phyloP scores from a whole-genome alignment of 2,888 invertebrate genomes.

The Agrochola circellaris region DNA sequence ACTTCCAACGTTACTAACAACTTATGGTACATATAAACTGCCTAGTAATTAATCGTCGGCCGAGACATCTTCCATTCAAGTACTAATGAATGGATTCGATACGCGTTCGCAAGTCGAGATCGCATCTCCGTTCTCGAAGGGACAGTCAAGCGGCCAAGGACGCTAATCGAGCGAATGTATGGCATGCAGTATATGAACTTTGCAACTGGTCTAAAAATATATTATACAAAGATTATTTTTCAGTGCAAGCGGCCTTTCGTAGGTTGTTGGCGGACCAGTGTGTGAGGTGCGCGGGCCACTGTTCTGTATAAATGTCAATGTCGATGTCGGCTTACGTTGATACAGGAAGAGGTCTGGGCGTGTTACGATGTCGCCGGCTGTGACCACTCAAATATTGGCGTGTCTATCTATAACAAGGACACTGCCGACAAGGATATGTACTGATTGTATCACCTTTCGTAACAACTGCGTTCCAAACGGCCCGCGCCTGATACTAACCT shows the following conservation, averaged over 20 bases:
- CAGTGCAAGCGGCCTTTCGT: constrained; percentile 73
- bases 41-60: constrained; percentile 35
- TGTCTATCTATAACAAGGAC: constrained; percentile 82
- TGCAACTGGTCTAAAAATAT: constrained; percentile 75
- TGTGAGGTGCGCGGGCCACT: constrained; percentile 62
- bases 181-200: constrained; percentile 73
- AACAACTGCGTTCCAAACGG: constrained; percentile 31
- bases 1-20: constrained; percentile 35
- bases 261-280: constrained; percentile 71
- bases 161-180: constrained; percentile 77
- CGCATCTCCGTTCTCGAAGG: constrained; percentile 79
- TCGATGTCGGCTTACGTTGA: constrained; percentile 81
- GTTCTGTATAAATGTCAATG: constrained; percentile 86
- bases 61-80: constrained; percentile 59
- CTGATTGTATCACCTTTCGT: constrained; percentile 57
- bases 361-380: constrained; percentile 69
- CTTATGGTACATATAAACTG: constrained; percentile 1
- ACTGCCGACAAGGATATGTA: constrained; percentile 66
- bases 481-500: constrained; percentile 24
- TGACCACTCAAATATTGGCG: constrained; percentile 63
- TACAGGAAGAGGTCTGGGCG: constrained; percentile 85
- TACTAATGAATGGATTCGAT: constrained; percentile 64
- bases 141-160: constrained; percentile 82
- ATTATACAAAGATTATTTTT: constrained; percentile 63
- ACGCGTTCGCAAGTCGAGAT: constrained; percentile 66